Evolutionary conservation across 2,113 vertebrate species (phyloP).

Genomic region (Leucoraja erinaceus): DNA sequence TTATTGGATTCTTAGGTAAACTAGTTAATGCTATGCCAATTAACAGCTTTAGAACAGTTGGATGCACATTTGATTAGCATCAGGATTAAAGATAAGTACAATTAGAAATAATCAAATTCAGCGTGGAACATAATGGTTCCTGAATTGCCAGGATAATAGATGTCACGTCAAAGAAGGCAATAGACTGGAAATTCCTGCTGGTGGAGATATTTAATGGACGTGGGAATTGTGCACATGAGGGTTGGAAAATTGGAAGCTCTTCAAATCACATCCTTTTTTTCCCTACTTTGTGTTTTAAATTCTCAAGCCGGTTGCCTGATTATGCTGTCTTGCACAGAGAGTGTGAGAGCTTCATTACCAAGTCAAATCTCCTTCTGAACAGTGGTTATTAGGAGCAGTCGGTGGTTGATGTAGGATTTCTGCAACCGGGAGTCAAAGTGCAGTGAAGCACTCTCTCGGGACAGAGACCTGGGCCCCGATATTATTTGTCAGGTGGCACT

Average conservation of each 20-base stretch:
- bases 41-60: constrained; percentile 26
- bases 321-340: neutral
- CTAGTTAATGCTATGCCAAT: neutral
- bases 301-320: neutral
- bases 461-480: neutral
- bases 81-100: constrained; percentile 17
- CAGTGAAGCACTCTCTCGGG: neutral
- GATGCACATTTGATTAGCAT: constrained; percentile 20
- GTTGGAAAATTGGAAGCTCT: neutral
- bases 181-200: neutral
- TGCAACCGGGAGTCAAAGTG: neutral
- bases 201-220: neutral
- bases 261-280: neutral
- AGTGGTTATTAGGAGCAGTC: neutral
- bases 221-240: neutral
- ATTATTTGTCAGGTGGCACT: neutral
- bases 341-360: constrained; percentile 8
- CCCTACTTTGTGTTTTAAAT: neutral
- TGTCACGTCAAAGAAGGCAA: neutral
- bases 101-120: constrained; percentile 16
- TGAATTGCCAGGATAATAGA: constrained; percentile 5
- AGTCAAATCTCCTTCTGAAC: constrained; percentile 12
- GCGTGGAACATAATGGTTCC: neutral
- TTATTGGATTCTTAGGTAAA: constrained; percentile 5
- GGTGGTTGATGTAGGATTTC: neutral